These are phyloP conservation scores for Bombylius discolor DNA, from an alignment of 2,888 invertebrate species.

Conservation along the genomic window DNA sequence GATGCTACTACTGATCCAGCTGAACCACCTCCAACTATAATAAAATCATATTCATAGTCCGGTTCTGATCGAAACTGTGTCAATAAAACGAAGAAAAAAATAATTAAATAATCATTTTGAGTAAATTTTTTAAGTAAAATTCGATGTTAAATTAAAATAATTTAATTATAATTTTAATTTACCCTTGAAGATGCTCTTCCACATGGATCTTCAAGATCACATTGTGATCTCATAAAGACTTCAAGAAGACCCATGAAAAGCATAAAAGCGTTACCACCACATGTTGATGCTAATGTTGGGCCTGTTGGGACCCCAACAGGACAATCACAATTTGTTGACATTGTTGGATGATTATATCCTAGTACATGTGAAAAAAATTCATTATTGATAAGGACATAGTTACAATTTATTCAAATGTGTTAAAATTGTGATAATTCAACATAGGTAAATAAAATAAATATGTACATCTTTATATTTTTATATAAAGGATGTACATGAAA, in stretches of 20 bases:
- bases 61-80: conserved; percentile 33
- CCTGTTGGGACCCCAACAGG: conserved; percentile 63
- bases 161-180: conserved; percentile 12
- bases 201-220: conserved; percentile 78
- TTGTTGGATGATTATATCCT: background rate
- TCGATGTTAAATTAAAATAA: too few species aligned
- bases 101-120: too few species aligned
- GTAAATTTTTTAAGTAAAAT: too few species aligned
- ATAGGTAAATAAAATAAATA: too few species aligned
- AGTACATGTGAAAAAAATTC: too few species aligned
- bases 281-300: conserved; percentile 72
- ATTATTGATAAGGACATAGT: too few species aligned
- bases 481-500: too few species aligned
- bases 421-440: too few species aligned
- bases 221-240: conserved; percentile 73
- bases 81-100: background rate
- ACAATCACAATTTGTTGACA: conserved; percentile 54
- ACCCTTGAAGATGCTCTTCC: conserved; percentile 50
- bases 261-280: conserved; percentile 76
- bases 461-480: too few species aligned
- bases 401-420: too few species aligned
- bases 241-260: conserved; percentile 80
- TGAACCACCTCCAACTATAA: conserved; percentile 35
- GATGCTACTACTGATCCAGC: conserved; percentile 35
- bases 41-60: conserved; percentile 36